phyloP scores from a whole-genome alignment of 2,888 invertebrate species.

The Eudasyphora cyanicolor region DNA sequence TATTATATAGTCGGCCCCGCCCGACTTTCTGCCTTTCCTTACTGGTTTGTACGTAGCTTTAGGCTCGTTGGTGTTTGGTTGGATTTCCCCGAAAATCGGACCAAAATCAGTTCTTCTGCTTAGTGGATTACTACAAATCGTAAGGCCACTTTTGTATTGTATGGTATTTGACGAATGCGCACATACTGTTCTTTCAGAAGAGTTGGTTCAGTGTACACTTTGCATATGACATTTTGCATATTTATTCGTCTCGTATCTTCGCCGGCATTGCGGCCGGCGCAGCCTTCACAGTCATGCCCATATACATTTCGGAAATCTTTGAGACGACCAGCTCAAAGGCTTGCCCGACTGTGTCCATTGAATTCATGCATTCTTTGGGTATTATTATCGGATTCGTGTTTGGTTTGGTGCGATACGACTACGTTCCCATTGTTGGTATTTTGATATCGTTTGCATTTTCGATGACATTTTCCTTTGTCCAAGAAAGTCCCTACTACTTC shows the following conservation, averaged over 20 bases:
- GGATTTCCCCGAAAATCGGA: slow-evolving; percentile 71
- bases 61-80: slow-evolving; percentile 73
- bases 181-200: slow-evolving; percentile 66
- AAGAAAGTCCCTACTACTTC: slow-evolving; percentile 75
- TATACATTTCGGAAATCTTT: slow-evolving; percentile 75
- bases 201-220: slow-evolving; percentile 76
- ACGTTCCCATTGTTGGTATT: slow-evolving; percentile 71
- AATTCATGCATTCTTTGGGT: slow-evolving; percentile 74
- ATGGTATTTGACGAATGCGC: not conserved
- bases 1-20: too few species aligned
- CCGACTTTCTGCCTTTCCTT: too few species aligned
- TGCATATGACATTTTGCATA: slow-evolving; percentile 74
- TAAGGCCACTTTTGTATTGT: slow-evolving; percentile 66
- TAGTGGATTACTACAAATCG: slow-evolving; percentile 75
- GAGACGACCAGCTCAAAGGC: slow-evolving; percentile 70
- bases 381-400: slow-evolving; percentile 72
- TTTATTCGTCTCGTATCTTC: slow-evolving; percentile 74
- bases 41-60: too few species aligned
- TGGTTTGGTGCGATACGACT: slow-evolving; percentile 69
- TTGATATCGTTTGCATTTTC: slow-evolving; percentile 71
- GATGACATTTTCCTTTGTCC: slow-evolving; percentile 76
- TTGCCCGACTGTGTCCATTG: slow-evolving; percentile 71
- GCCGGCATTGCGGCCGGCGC: slow-evolving; percentile 75
- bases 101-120: slow-evolving; percentile 73
- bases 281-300: slow-evolving; percentile 73